phyloP scores from a whole-genome alignment of 2,113 vertebrate species.

The Brienomyrus longianalis region DNA sequence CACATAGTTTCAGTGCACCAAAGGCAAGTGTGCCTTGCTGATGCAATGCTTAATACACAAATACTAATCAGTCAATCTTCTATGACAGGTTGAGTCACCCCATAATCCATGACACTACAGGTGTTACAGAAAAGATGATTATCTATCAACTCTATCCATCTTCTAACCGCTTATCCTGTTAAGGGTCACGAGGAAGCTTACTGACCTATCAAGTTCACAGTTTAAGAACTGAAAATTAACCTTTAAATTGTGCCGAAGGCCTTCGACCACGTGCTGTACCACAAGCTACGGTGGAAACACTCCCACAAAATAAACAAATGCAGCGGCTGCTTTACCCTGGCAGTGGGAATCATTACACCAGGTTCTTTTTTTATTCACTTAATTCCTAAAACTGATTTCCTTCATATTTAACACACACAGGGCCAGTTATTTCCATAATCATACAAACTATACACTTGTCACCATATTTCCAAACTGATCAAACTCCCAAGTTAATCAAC shows the following conservation, averaged over 20 bases:
- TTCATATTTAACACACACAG: neutral
- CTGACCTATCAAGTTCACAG: neutral
- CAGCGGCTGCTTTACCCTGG: slow-evolving; percentile 3
- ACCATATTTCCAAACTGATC: neutral
- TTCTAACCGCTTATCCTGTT: neutral
- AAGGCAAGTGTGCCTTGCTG: neutral
- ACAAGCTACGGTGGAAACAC: neutral
- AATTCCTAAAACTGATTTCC: neutral
- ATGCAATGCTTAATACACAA: neutral
- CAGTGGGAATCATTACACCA: slow-evolving; percentile 1
- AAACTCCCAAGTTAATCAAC: neutral
- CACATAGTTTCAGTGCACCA: neutral
- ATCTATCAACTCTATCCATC: neutral
- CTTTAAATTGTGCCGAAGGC: neutral
- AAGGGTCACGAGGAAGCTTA: neutral
- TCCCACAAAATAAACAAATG: slow-evolving; percentile 36
- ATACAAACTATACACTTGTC: neutral
- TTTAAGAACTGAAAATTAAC: neutral
- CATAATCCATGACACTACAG: neutral
- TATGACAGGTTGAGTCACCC: neutral
- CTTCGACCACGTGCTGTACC: neutral
- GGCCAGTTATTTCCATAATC: neutral
- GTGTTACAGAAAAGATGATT: neutral
- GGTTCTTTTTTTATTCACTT: neutral
- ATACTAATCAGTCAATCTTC: neutral